These are phyloP conservation scores for Magallana gigas DNA, from an alignment of 1,140 invertebrate genomes.

Conservation along the genomic window DNA sequence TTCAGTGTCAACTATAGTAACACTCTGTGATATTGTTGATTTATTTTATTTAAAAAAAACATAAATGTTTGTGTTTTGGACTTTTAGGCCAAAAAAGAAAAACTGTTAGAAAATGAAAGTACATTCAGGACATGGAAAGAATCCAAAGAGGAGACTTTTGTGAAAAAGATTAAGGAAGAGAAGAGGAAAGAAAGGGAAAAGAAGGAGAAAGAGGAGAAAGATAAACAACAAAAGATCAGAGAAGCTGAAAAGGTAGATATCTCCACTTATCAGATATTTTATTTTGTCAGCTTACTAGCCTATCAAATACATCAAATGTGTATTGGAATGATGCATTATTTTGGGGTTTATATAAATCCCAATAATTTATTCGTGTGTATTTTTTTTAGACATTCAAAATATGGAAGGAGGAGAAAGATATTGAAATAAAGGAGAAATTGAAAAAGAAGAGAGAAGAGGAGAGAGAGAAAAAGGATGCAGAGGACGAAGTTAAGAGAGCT, in stretches of 20 bases:
- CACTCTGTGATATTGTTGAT: no score
- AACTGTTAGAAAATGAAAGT: conserved; percentile 58
- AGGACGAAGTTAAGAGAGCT: conserved; percentile 45
- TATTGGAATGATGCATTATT: no score
- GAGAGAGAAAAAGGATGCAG: conserved; percentile 52
- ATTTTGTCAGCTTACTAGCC: no score
- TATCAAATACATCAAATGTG: no score
- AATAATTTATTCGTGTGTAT: neutral
- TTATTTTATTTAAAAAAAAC: no score
- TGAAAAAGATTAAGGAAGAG: conserved; percentile 52
- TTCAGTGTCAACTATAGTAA: no score
- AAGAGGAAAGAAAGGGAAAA: conserved; percentile 62
- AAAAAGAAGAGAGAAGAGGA: conserved; percentile 53
- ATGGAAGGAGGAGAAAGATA: conserved; percentile 64
- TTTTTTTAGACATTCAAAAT: conserved; percentile 48
- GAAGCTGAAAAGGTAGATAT: conserved; percentile 56
- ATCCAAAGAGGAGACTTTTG: conserved; percentile 58
- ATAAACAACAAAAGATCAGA: conserved; percentile 58
- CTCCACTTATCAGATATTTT: no score
- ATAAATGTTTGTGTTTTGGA: neutral
- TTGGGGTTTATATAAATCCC: no score
- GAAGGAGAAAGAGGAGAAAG: conserved; percentile 60
- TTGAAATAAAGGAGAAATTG: conserved; percentile 47
- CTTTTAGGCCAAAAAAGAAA: conserved; percentile 64
- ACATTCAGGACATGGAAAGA: conserved; percentile 67